Evolutionary conservation across 2,797 vertebrate species (phyloP), one percentile per base, ranked within the genome.

Genomic region (Danio choprae): DNA sequence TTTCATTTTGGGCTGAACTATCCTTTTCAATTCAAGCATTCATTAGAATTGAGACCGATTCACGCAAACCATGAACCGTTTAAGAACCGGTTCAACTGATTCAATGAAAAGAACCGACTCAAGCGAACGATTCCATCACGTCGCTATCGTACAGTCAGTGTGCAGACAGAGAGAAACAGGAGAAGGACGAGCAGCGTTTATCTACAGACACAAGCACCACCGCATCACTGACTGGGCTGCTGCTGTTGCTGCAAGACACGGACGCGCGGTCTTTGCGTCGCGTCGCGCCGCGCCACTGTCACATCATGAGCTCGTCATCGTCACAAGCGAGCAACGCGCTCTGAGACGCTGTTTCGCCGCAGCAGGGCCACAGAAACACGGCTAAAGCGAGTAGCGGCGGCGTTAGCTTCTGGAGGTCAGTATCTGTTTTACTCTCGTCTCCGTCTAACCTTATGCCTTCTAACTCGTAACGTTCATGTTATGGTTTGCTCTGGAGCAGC

Each of bases 381-480:
- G 65, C 58, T 51, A 12, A 43, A 69, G 58, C 50, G 55, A 51
- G 29, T 72, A 63, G 82, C 67, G 53, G 15, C 58, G 84, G 41
- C 56, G 50, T 46, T 7, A 6, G 55, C 59, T 80, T 59, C 53
- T 82, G 73, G 68, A 83, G 85, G 82, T 86, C 84, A 86, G 85
- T 81, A 62, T 77, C 63, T 65, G 7, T 60, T 16, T 22, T 16
- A 20, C 5, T 77, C 11, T 10, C n/a, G 3, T 58, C n/a, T 8
- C 44, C 11, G 1, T 16, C 18, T 64, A 15, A 22, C 29, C 8
- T 50, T 20, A 46, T 53, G 10, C n/a, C 8, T 77, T 6, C 1
- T 62, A 16, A 53, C 16, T 44, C n/a, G n/a, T n/a, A n/a, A 29
- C 29, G 43, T n/a, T 13, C 41, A 15, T n/a, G 10, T 43, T 50